These are phyloP conservation scores for Anarrhichthys ocellatus DNA, from an alignment of 2,113 vertebrate species.

Conservation along the genomic window DNA sequence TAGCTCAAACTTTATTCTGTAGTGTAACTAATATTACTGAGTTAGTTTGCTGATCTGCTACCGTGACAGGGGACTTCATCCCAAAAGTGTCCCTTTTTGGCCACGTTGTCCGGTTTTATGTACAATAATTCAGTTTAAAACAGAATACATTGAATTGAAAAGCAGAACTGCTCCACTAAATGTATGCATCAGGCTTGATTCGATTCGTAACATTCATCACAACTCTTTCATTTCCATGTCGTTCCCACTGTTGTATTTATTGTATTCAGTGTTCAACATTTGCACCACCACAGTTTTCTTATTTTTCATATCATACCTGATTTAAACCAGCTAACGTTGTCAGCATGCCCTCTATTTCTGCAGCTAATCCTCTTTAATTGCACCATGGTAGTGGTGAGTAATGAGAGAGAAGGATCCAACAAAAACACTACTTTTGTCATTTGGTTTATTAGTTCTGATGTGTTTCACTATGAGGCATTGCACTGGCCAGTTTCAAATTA, in stretches of 20 bases:
- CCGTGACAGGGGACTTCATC: neutral
- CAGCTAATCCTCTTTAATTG: neutral
- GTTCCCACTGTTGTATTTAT: neutral
- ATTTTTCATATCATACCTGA: neutral
- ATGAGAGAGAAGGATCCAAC: neutral
- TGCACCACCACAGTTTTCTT: neutral
- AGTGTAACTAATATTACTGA: conserved; percentile 8
- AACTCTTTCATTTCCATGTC: neutral
- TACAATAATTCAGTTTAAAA: neutral
- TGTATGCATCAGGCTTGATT: neutral
- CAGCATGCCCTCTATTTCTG: neutral
- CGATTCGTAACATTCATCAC: neutral
- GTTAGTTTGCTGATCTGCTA: neutral
- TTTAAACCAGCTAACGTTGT: neutral
- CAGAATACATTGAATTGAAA: neutral
- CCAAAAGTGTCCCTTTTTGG: conserved; percentile 2
- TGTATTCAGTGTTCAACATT: neutral
- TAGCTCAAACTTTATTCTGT: neutral
- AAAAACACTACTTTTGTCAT: neutral
- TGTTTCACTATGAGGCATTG: neutral
- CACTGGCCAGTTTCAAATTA: neutral
- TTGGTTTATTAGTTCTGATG: neutral
- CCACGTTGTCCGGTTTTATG: neutral
- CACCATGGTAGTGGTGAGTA: neutral
- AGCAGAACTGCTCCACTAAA: neutral